Evolutionary conservation across 1,140 invertebrate species (phyloP).

Genomic region (Cherax destructor): DNA sequence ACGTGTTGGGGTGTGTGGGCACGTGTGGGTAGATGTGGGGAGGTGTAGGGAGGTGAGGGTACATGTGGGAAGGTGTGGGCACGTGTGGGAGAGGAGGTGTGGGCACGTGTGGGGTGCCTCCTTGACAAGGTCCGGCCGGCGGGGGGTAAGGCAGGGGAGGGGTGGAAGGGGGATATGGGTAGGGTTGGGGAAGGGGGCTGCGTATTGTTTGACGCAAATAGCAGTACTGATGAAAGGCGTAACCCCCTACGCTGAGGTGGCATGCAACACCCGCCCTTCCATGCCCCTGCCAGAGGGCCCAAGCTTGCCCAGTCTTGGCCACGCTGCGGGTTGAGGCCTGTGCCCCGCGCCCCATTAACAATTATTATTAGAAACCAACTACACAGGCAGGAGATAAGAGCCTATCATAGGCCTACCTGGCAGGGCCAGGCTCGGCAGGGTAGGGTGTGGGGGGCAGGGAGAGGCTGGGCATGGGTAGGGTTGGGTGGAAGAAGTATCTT

Average conservation of each 20-base stretch:
- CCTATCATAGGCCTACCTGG: neutral
- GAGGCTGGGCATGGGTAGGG: neutral
- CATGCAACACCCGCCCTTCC: neutral
- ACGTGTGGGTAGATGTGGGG: too few relatives aligned
- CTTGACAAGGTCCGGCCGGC: too few relatives aligned
- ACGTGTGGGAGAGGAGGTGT: too few relatives aligned
- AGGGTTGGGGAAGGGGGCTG: neutral
- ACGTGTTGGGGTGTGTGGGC: too few relatives aligned
- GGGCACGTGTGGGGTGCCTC: neutral
- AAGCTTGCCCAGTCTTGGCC: neutral
- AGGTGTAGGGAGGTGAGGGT: too few relatives aligned
- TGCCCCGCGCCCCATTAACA: conserved; percentile 43
- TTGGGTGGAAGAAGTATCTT: too few relatives aligned
- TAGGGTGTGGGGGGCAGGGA: neutral
- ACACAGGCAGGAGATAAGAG: conserved; percentile 43
- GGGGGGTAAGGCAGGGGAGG: too few relatives aligned
- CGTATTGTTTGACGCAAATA: neutral
- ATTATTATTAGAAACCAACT: conserved; percentile 51
- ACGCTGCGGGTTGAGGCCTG: neutral
- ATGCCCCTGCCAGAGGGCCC: neutral
- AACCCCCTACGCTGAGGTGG: neutral
- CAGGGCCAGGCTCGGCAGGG: neutral
- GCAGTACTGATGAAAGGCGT: neutral
- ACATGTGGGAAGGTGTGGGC: too few relatives aligned
- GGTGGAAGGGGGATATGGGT: too few relatives aligned